Conservation (phyloP, 2,113 vertebrate genomes). For the Cyanoliseus patagonus region DNA sequence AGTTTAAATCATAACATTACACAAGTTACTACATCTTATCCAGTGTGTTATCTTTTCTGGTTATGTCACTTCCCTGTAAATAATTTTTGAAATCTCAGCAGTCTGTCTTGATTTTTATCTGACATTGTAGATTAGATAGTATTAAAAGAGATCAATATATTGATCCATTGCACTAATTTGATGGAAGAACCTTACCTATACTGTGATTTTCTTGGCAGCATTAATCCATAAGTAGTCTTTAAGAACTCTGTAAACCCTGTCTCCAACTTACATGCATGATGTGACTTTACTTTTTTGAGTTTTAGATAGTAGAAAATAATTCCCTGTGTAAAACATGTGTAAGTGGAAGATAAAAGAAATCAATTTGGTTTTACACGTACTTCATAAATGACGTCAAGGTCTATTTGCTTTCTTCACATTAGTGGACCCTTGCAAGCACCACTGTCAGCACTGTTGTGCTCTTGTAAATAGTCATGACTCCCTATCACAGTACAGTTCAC, state of each 20-base stretch:
- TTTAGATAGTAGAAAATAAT: slow-evolving; percentile 16
- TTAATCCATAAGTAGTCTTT: background rate
- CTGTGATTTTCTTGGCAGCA: background rate
- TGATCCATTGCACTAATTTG: background rate
- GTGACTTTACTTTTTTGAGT: background rate
- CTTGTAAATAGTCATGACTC: background rate
- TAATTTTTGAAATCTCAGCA: background rate
- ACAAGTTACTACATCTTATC: background rate
- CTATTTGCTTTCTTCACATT: background rate
- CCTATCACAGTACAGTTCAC: background rate
- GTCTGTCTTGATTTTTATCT: background rate
- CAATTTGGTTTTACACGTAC: background rate
- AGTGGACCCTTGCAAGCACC: background rate
- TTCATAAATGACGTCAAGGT: background rate
- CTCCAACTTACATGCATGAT: background rate
- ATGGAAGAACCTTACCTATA: background rate
- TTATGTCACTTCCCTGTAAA: background rate
- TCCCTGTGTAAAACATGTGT: background rate
- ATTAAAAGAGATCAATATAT: background rate
- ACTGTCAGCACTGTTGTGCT: background rate
- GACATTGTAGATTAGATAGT: background rate
- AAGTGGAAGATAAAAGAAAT: background rate
- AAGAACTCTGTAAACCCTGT: background rate
- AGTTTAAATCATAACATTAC: background rate
- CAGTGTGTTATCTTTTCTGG: background rate